phyloP scores from a whole-genome alignment of 2,113 vertebrate genomes.

The Gallinago media region DNA sequence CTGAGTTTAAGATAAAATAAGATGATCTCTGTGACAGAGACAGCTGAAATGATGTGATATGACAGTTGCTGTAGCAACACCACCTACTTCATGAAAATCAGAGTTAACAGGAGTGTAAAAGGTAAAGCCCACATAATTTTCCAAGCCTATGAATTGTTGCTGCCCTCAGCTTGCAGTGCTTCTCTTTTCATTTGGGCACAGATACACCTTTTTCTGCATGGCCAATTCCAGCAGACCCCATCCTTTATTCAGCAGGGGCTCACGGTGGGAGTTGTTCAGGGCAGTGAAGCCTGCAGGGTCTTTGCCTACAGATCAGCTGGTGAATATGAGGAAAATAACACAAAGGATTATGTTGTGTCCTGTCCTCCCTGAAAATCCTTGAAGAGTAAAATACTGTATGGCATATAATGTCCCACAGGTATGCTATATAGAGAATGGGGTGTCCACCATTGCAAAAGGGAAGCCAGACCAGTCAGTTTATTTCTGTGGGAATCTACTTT shows the following conservation, averaged over 20 bases:
- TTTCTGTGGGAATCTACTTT: neutral
- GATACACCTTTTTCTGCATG: neutral
- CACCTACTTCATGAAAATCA: conserved; percentile 76
- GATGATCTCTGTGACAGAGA: conserved; percentile 72
- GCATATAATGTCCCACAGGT: neutral
- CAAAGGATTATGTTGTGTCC: neutral
- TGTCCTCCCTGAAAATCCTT: neutral
- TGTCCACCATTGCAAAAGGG: neutral
- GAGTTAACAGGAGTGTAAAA: conserved; percentile 70
- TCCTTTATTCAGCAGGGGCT: neutral
- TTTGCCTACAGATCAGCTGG: neutral
- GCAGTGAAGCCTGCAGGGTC: neutral
- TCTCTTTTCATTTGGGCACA: too few species aligned
- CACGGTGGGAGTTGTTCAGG: neutral
- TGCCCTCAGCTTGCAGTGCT: conserved; percentile 49
- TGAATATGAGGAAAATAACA: neutral
- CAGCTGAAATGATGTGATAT: conserved; percentile 72
- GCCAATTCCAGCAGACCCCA: neutral
- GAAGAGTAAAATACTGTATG: neutral
- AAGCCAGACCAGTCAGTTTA: neutral
- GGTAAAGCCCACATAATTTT: conserved; percentile 67
- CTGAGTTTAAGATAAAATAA: conserved; percentile 63
- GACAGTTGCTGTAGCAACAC: conserved; percentile 84
- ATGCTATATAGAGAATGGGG: accelerated
- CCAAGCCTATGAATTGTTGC: conserved; percentile 25